Evolutionary conservation across 2,113 vertebrate genomes (phyloP).

Genomic region (Fregata magnificens): DNA sequence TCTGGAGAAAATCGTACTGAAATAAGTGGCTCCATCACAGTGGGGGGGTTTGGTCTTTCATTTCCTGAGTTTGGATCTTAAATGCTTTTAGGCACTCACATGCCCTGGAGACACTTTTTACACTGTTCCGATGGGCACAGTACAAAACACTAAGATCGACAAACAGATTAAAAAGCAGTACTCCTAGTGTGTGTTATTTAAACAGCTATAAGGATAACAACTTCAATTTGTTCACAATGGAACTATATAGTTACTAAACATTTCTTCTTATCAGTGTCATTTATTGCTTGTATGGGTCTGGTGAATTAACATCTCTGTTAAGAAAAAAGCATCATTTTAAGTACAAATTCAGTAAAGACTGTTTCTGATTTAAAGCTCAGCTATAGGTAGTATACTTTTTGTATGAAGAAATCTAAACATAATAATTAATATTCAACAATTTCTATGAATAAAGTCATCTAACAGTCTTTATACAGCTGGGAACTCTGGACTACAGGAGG

Average conservation of each 20-base stretch:
- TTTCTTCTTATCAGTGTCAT: background rate
- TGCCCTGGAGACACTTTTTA: constrained; percentile 54
- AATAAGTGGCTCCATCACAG: constrained; percentile 58
- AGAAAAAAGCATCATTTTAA: background rate
- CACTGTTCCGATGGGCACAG: constrained; percentile 49
- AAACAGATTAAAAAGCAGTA: constrained; percentile 17
- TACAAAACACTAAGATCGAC: constrained; percentile 21
- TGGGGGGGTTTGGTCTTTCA: constrained; percentile 47
- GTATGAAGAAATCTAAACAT: background rate
- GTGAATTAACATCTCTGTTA: background rate
- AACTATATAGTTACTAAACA: background rate
- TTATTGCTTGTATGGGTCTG: background rate
- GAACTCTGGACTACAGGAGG: background rate
- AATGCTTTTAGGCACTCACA: constrained; percentile 23
- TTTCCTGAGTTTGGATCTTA: constrained; percentile 59
- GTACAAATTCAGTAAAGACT: background rate
- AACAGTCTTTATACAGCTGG: background rate
- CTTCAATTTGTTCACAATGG: background rate
- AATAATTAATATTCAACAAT: background rate
- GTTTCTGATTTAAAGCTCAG: background rate
- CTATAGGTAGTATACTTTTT: background rate
- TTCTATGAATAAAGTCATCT: background rate
- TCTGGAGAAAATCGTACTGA: constrained; percentile 51
- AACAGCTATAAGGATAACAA: background rate
- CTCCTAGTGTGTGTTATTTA: background rate